Conservation (phyloP, 2,888 invertebrate species). For the Geophilus truncorum region DNA sequence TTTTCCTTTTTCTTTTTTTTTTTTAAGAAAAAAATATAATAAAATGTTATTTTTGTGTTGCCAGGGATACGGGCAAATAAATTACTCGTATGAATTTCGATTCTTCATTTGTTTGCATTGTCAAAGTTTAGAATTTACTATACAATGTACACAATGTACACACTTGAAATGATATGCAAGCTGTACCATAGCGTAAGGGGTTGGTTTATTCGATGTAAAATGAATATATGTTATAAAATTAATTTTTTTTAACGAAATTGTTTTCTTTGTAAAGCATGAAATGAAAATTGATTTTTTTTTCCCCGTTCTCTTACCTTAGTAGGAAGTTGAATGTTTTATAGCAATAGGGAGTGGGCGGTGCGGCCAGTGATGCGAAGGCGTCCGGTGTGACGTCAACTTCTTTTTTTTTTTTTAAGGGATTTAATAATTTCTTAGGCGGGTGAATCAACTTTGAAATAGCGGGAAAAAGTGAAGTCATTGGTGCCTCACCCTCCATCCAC, state of each 20-base stretch:
- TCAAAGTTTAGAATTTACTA: no score
- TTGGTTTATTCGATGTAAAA: not conserved
- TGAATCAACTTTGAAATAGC: constrained; percentile 16
- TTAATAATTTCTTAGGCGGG: constrained; percentile 7
- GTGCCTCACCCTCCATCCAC: constrained; percentile 7
- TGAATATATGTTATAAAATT: not conserved
- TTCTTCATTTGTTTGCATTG: no score
- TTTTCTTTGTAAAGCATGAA: not conserved
- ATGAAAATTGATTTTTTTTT: not conserved
- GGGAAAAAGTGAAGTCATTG: not conserved
- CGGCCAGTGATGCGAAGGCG: not conserved
- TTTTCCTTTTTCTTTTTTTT: no score
- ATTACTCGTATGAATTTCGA: no score
- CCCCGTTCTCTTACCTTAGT: not conserved
- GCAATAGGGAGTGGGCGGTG: not conserved
- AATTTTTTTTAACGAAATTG: not conserved
- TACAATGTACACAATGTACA: no score
- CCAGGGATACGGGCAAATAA: not conserved
- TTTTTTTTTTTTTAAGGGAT: not conserved
- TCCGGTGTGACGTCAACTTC: not conserved
- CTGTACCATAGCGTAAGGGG: not conserved
- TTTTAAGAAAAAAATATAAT: no score
- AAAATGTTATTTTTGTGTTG: not conserved
- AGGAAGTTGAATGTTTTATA: not conserved
- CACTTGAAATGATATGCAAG: not conserved